These are phyloP conservation scores for Mamestra configurata DNA, from an alignment of 1,140 invertebrate genomes.

Conservation along the genomic window DNA sequence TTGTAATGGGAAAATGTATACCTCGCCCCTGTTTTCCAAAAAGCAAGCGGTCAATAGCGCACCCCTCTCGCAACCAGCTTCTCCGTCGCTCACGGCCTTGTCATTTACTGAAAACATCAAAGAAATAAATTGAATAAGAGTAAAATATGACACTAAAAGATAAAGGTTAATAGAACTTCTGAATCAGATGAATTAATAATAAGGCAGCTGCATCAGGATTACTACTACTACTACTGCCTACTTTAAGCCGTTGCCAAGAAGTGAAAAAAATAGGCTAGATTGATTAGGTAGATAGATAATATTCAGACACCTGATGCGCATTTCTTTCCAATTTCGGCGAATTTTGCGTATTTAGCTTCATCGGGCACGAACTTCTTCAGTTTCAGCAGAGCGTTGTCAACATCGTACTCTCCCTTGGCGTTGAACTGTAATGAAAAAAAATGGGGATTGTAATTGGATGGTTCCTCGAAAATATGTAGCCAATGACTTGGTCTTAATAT, in stretches of 20 bases:
- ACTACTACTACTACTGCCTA: too few relatives aligned
- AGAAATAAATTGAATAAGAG: neutral
- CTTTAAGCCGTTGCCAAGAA: too few relatives aligned
- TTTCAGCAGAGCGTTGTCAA: neutral
- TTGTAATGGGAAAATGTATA: neutral
- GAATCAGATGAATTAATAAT: neutral
- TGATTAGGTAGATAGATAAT: too few relatives aligned
- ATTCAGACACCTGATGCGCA: conserved; percentile 56
- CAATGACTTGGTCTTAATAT: too few relatives aligned
- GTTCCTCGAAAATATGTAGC: neutral
- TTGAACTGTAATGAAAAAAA: conserved; percentile 17
- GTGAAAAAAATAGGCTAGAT: too few relatives aligned
- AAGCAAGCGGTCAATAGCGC: conserved; percentile 3
- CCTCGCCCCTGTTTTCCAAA: conserved; percentile 9
- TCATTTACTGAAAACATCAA: conserved; percentile 40
- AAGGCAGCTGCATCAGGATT: too few relatives aligned
- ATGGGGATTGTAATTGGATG: neutral
- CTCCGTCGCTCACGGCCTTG: conserved; percentile 15
- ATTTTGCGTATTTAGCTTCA: conserved; percentile 44
- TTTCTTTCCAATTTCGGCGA: conserved; percentile 42
- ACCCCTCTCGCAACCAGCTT: conserved; percentile 39
- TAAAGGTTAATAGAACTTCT: neutral
- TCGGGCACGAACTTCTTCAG: conserved; percentile 53
- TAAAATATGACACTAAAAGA: too few relatives aligned
- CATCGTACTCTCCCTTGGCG: conserved; percentile 26